Conservation (phyloP, 2,113 vertebrate genomes). For the Chloropsis hardwickii region DNA sequence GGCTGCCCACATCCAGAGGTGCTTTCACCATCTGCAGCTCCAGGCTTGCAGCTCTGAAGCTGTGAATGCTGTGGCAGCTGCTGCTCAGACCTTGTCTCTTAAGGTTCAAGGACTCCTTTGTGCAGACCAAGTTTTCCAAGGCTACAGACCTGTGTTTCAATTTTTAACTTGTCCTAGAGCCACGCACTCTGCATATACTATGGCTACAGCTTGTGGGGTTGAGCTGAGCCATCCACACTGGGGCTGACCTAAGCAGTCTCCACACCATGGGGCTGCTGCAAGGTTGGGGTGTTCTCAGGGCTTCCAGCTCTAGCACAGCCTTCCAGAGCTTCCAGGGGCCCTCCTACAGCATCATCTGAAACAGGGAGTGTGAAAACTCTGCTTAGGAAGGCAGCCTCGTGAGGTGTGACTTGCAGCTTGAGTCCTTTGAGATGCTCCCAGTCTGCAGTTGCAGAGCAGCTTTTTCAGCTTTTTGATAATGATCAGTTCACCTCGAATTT, state of each 20-base stretch:
- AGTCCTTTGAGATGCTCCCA: neutral
- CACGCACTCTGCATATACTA: neutral
- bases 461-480: neutral
- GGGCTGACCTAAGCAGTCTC: neutral
- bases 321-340: neutral
- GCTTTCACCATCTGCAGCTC: neutral
- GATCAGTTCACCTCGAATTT: neutral
- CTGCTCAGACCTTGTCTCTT: neutral
- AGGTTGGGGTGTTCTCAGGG: neutral
- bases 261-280: neutral
- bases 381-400: rapidly evolving
- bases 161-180: neutral
- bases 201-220: neutral
- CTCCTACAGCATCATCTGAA: neutral
- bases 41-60: neutral
- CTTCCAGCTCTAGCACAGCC: neutral
- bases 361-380: neutral
- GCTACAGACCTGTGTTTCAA: neutral
- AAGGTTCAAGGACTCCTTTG: neutral
- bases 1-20: neutral
- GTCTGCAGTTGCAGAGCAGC: neutral
- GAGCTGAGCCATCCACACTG: neutral
- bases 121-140: neutral
- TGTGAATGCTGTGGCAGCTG: neutral
- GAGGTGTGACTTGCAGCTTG: neutral